Evolutionary conservation across 1,140 invertebrate genomes (phyloP).

Genomic region (Lanistes nyassanus): DNA sequence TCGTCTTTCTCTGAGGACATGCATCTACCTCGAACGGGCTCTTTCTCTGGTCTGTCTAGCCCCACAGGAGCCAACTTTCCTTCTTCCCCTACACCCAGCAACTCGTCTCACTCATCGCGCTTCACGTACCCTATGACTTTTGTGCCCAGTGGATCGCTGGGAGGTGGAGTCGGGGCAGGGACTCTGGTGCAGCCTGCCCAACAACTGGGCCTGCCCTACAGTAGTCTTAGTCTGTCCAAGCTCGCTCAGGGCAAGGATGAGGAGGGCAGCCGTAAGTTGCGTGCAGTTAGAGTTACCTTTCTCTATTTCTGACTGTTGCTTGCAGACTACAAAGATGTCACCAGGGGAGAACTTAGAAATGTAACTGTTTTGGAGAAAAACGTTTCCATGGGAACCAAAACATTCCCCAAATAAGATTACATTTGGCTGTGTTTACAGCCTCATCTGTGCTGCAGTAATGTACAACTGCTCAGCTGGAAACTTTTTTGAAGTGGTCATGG

Average conservation of each 20-base stretch:
- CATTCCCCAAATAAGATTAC: no score
- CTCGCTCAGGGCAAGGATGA: slow-evolving; percentile 49
- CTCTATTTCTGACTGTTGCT: slow-evolving; percentile 1
- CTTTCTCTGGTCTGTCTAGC: slow-evolving; percentile 39
- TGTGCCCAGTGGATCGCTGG: slow-evolving; percentile 26
- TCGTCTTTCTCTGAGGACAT: slow-evolving; percentile 51
- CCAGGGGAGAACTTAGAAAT: no score
- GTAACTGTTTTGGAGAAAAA: no score
- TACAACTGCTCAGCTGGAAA: background rate
- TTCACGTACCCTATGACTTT: slow-evolving; percentile 62
- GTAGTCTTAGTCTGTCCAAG: slow-evolving; percentile 50
- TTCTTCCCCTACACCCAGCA: slow-evolving; percentile 59
- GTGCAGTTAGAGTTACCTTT: slow-evolving; percentile 7
- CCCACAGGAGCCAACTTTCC: slow-evolving; percentile 33
- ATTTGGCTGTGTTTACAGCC: no score
- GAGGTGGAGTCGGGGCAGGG: slow-evolving; percentile 34
- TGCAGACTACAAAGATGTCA: background rate
- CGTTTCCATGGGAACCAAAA: no score
- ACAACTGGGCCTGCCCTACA: slow-evolving; percentile 54
- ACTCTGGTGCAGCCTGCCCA: slow-evolving; percentile 60
- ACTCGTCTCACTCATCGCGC: slow-evolving; percentile 58
- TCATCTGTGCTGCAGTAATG: background rate
- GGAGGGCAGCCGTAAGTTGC: slow-evolving; percentile 57
- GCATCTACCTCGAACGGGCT: slow-evolving; percentile 48
- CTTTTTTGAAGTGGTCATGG: background rate